phyloP scores from a whole-genome alignment of 2,888 invertebrate genomes.

The Mythimna impura region DNA sequence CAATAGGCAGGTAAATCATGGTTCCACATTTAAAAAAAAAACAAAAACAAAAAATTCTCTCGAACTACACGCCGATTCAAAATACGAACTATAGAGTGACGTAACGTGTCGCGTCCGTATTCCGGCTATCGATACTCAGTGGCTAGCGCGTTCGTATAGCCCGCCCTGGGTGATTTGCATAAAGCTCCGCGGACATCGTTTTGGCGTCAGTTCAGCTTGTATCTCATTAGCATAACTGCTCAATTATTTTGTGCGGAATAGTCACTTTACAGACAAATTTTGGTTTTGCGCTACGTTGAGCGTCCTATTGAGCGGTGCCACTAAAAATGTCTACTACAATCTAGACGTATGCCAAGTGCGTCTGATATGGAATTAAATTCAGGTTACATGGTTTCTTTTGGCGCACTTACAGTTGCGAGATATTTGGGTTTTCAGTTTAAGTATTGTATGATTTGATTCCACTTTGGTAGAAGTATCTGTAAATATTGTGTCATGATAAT shows the following conservation, averaged over 20 bases:
- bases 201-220: conserved; percentile 87
- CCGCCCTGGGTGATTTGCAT: conserved; percentile 81
- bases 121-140: conserved; percentile 59
- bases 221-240: conserved; percentile 88
- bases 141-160: conserved; percentile 66
- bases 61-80: conserved; percentile 10
- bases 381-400: conserved; percentile 13
- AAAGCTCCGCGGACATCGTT: conserved; percentile 85
- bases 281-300: conserved; percentile 80
- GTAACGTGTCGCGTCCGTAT: conserved; percentile 57
- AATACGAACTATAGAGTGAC: conserved; percentile 26
- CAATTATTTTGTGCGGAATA: conserved; percentile 88
- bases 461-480: background rate
- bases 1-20: no score
- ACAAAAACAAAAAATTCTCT: background rate
- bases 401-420: conserved; percentile 3
- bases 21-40: no score
- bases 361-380: conserved; percentile 42
- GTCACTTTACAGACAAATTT: conserved; percentile 86
- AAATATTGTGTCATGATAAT: background rate
- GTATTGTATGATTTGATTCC: background rate
- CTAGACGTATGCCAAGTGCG: conserved; percentile 60
- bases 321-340: conserved; percentile 65
- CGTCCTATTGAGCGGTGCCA: conserved; percentile 71
- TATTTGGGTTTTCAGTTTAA: conserved; percentile 13